Evolutionary conservation across 2,888 invertebrate genomes (phyloP).

Genomic region (Zootermopsis nevadensis): DNA sequence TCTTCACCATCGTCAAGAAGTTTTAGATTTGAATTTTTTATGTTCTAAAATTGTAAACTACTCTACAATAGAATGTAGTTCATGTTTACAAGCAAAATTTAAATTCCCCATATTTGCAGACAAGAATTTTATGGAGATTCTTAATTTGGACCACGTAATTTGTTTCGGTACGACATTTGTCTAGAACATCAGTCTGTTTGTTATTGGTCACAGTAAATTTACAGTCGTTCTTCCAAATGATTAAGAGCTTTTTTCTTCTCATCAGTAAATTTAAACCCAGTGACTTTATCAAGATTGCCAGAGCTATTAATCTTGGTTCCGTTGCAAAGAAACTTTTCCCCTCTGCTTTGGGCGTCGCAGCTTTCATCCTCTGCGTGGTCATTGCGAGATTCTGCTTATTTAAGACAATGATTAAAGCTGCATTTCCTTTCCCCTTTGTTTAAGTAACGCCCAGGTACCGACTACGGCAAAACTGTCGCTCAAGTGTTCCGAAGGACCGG

Average conservation of each 20-base stretch:
- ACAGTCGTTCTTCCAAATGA: not conserved
- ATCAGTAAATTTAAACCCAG: conserved; percentile 35
- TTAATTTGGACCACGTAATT: not conserved
- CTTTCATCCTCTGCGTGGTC: not conserved
- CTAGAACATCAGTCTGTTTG: not conserved
- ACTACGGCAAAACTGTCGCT: no score
- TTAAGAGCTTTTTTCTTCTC: conserved; percentile 1
- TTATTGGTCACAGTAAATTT: not conserved
- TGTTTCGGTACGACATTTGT: not conserved
- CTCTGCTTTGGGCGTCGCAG: not conserved
- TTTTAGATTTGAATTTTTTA: no score
- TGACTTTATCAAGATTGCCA: conserved; percentile 37
- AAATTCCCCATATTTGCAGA: no score
- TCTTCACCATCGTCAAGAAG: no score
- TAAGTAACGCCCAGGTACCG: no score
- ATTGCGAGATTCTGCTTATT: not conserved
- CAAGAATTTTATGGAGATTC: no score
- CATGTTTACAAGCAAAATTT: no score
- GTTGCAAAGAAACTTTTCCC: not conserved
- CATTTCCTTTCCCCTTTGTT: no score
- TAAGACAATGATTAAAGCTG: not conserved
- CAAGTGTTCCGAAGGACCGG: no score
- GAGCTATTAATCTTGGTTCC: conserved; percentile 32
- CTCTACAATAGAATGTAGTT: no score
- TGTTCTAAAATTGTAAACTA: no score